Evolutionary conservation across 2,113 vertebrate genomes (phyloP).

Genomic region (Crypturellus undulatus): DNA sequence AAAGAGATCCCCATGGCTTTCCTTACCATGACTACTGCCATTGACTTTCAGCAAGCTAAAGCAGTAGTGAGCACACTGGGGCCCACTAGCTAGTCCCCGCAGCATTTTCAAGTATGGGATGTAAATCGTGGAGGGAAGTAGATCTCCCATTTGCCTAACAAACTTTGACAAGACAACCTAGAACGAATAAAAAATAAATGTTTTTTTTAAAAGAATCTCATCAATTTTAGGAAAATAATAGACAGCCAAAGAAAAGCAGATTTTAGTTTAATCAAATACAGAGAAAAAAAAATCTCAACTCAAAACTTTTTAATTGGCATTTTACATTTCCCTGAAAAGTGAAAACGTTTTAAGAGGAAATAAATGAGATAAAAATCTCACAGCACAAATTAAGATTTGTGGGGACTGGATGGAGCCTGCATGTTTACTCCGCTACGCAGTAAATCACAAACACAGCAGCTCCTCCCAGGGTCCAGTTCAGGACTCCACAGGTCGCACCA

Average conservation of each 20-base stretch:
- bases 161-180: slow-evolving; percentile 98
- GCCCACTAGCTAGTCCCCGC: slow-evolving; percentile 90
- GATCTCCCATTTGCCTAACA: slow-evolving; percentile 98
- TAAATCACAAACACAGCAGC: neutral
- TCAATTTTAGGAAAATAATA: slow-evolving; percentile 21
- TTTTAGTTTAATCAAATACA: neutral
- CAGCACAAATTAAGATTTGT: neutral
- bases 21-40: slow-evolving; percentile 92
- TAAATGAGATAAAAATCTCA: neutral
- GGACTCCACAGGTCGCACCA: neutral
- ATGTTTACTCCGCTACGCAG: neutral
- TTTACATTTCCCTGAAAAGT: neutral
- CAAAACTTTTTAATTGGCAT: neutral
- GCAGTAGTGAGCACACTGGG: slow-evolving; percentile 96
- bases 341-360: neutral
- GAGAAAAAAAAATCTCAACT: fast-evolving
- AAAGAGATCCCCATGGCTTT: neutral
- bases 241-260: slow-evolving; percentile 9
- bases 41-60: slow-evolving; percentile 98
- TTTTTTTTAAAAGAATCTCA: neutral
- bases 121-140: slow-evolving; percentile 94
- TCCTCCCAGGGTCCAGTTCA: neutral
- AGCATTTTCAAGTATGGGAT: slow-evolving; percentile 96
- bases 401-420: neutral
- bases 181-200: slow-evolving; percentile 50